Percentiles rank a stretch among this genome's conserved stretches.
phyloP scores from a whole-genome alignment of 2,113 vertebrate species.

The Caranx ignobilis region DNA sequence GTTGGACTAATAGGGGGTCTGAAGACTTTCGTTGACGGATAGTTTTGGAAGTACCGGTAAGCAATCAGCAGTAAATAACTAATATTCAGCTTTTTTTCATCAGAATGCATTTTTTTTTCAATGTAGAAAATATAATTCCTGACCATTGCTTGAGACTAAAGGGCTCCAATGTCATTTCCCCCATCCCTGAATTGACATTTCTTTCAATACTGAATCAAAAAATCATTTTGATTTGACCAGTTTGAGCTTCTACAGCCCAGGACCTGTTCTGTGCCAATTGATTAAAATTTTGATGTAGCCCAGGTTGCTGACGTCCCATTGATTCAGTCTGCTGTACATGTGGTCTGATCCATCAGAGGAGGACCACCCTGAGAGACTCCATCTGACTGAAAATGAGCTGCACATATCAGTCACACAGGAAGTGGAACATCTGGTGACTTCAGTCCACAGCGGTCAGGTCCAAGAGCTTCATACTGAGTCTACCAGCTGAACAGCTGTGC shows the following conservation, averaged over 20 bases:
- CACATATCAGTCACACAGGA: not conserved
- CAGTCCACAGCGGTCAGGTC: not conserved
- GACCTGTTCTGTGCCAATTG: not conserved
- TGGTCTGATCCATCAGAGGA: not conserved
- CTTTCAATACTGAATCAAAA: not conserved
- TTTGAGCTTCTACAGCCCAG: not conserved
- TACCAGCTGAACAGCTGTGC: constrained; percentile 39
- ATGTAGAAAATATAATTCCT: constrained; percentile 1
- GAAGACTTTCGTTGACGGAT: not conserved
- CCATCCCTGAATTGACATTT: not conserved
- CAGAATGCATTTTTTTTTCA: constrained; percentile 5
- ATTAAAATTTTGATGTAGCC: not conserved
- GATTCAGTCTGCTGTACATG: not conserved
- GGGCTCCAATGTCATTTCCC: not conserved
- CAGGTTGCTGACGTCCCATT: not conserved
- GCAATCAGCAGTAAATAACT: constrained; percentile 30
- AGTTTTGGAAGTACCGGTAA: constrained; percentile 26
- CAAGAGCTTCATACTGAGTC: constrained; percentile 19
- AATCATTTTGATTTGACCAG: not conserved
- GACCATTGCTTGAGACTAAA: not conserved
- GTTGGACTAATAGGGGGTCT: constrained; percentile 16
- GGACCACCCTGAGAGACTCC: not conserved
- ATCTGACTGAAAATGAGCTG: constrained; percentile 5
- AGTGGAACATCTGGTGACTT: too few species aligned
- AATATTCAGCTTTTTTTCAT: not conserved